A percentile compares a stretch with the other conserved stretches of the same genome.
Evolutionary conservation across 2,888 invertebrate species (phyloP).

Genomic region (Lithodes maja): DNA sequence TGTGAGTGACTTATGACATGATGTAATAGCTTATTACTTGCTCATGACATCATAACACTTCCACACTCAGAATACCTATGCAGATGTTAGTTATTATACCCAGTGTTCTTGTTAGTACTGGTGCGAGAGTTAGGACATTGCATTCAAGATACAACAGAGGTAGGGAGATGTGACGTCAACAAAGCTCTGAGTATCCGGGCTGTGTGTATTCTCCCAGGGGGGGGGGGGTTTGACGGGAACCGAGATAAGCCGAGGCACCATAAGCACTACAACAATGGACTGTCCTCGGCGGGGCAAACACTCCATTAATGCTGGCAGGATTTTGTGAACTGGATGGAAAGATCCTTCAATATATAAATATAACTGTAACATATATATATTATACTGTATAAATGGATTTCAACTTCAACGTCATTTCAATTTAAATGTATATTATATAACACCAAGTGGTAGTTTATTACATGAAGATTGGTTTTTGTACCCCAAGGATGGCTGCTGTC

Average conservation of each 20-base stretch:
- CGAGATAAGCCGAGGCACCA: background rate
- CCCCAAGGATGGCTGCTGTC: conserved; percentile 20
- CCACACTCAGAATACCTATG: no score
- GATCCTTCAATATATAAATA: background rate
- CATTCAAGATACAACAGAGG: no score
- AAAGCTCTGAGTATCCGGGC: no score
- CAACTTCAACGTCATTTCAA: background rate
- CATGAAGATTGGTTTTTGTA: conserved; percentile 3
- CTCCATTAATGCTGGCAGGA: conserved; percentile 1
- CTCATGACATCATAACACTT: no score
- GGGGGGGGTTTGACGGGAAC: background rate
- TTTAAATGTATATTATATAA: background rate
- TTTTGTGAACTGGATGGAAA: background rate
- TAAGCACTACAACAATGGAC: conserved; percentile 6
- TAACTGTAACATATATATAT: background rate
- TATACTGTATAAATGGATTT: background rate
- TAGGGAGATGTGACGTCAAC: no score
- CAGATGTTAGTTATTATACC: no score
- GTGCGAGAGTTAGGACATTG: no score
- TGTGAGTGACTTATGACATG: no score
- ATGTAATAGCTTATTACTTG: no score
- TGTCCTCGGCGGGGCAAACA: background rate
- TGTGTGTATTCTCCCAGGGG: no score
- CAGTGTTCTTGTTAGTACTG: no score
- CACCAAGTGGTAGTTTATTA: background rate